phyloP scores from a whole-genome alignment of 2,113 vertebrate genomes.

The Pedionomus torquatus region DNA sequence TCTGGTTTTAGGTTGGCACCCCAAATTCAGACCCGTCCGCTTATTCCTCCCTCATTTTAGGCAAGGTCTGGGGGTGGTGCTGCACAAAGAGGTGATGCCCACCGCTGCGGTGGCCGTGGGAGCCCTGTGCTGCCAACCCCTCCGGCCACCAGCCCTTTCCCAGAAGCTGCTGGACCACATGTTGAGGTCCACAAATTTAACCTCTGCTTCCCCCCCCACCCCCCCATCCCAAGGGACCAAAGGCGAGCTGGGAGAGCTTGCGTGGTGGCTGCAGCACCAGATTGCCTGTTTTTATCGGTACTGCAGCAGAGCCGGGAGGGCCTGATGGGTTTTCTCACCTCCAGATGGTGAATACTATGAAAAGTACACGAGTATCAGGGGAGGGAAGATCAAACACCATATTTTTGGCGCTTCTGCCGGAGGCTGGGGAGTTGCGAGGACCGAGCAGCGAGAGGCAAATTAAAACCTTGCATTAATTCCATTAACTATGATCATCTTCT shows the following conservation, averaged over 20 bases:
- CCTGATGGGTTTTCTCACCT: slow-evolving; percentile 26
- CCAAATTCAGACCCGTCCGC: accelerated
- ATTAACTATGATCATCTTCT: slow-evolving; percentile 45
- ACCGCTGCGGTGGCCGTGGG: background rate
- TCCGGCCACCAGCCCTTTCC: background rate
- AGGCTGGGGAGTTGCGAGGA: slow-evolving; percentile 22
- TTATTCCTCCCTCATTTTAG: background rate
- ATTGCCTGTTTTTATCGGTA: background rate
- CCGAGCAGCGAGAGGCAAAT: slow-evolving; percentile 34
- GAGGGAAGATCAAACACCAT: slow-evolving; percentile 8
- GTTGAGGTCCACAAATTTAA: background rate
- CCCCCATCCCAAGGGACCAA: background rate
- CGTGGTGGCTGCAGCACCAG: background rate
- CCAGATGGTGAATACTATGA: slow-evolving; percentile 33
- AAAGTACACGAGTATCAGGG: background rate
- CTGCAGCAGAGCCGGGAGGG: background rate
- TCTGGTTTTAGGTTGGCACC: background rate
- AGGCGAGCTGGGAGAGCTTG: background rate
- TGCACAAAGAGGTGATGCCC: background rate
- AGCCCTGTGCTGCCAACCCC: accelerated
- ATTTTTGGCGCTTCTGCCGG: background rate
- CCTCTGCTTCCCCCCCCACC: background rate
- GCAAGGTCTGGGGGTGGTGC: background rate
- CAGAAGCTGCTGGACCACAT: background rate
- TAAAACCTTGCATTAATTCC: slow-evolving; percentile 58